phyloP scores from a whole-genome alignment of 2,797 vertebrate species.

The Pristis pectinata region DNA sequence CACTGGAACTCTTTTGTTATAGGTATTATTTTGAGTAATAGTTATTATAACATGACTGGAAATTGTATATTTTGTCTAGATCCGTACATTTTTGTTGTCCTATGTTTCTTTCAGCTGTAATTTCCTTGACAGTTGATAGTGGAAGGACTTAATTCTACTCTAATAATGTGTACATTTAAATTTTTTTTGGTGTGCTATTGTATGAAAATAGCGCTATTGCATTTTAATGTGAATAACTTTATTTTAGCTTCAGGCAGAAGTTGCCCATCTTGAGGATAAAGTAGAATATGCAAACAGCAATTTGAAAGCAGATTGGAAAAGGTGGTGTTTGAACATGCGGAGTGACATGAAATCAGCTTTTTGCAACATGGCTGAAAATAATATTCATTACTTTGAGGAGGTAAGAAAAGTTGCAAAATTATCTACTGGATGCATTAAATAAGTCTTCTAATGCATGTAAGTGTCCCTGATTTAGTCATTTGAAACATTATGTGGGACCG shows the following conservation, averaged over 20 bases:
- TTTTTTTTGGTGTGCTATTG: background rate
- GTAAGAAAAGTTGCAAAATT: conserved; percentile 54
- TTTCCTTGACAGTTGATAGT: background rate
- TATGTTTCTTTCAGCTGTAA: background rate
- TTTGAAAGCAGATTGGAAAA: conserved; percentile 78
- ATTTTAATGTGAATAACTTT: background rate
- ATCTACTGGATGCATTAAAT: background rate
- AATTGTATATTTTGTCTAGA: background rate
- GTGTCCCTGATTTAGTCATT: background rate
- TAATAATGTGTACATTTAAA: too few relatives aligned
- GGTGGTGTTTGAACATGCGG: conserved; percentile 77
- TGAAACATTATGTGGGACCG: background rate
- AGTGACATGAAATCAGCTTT: conserved; percentile 74
- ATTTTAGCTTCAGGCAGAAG: conserved; percentile 74
- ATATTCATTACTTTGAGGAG: conserved; percentile 81
- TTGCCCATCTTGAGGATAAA: conserved; percentile 77
- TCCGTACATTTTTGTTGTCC: background rate
- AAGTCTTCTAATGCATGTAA: background rate
- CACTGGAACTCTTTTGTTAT: background rate
- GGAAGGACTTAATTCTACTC: background rate
- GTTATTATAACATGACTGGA: background rate
- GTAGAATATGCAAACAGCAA: conserved; percentile 78
- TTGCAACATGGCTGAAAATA: conserved; percentile 68
- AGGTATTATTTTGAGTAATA: background rate
- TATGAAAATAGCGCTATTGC: background rate